Evolutionary conservation across 35 echinoderm and acorn worm genomes (phyloP).

Genomic region (Diadema setosum): DNA sequence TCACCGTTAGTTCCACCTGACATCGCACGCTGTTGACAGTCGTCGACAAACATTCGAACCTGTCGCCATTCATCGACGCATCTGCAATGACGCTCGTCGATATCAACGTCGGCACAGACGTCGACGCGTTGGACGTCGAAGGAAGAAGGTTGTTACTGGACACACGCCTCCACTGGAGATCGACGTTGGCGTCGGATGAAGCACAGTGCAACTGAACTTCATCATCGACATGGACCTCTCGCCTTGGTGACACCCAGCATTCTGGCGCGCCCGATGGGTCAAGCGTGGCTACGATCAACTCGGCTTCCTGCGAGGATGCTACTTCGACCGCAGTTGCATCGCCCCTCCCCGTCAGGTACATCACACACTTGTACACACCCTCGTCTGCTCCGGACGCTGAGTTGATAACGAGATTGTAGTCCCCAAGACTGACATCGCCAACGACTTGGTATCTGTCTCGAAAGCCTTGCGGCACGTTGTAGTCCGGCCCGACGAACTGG

Average conservation of each 20-base stretch:
- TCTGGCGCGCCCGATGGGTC: not conserved
- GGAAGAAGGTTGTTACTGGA: not conserved
- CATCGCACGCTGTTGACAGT: not conserved
- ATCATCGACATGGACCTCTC: not conserved
- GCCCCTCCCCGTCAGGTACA: not conserved
- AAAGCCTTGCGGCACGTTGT: not conserved
- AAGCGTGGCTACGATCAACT: not conserved
- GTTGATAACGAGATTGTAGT: conserved; percentile 5
- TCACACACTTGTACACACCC: not conserved
- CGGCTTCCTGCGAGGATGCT: not conserved
- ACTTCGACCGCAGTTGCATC: not conserved
- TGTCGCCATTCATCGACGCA: not conserved
- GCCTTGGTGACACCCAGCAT: not conserved
- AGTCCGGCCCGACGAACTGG: not conserved
- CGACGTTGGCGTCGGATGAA: not conserved
- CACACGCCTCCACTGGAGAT: not conserved
- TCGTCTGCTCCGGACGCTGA: not conserved
- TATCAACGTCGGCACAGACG: not conserved
- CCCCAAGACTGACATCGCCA: not conserved
- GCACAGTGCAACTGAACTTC: not conserved
- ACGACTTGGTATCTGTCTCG: not conserved
- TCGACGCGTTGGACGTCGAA: not conserved
- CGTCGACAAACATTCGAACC: not conserved
- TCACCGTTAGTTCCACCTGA: not conserved
- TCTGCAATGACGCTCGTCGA: not conserved